Percentiles rank a stretch among this genome's conserved stretches.
These are phyloP conservation scores for Deilephila porcellus DNA, from an alignment of 2,888 invertebrate genomes.

Conservation along the genomic window DNA sequence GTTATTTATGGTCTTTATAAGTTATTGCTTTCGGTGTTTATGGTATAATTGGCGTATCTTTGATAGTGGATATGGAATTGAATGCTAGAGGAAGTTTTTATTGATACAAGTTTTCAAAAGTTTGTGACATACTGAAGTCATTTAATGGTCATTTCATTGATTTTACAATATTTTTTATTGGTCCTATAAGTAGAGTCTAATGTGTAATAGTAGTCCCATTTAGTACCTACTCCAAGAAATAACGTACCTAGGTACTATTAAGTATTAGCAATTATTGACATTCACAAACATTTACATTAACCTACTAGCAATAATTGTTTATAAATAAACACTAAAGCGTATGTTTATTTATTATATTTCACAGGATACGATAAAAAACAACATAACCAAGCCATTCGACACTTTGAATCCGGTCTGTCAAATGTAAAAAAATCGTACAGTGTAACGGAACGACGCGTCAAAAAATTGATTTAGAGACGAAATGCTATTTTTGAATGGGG, in stretches of 20 bases:
- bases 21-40: constrained; percentile 19
- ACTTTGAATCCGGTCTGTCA: constrained; percentile 76
- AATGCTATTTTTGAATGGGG: constrained; percentile 43
- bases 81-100: not conserved
- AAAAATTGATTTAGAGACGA: constrained; percentile 77
- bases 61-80: not conserved
- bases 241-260: not conserved
- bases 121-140: no score
- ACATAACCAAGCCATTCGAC: constrained; percentile 65
- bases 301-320: constrained; percentile 23
- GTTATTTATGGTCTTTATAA: constrained; percentile 30
- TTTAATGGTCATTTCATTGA: no score
- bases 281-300: constrained; percentile 14
- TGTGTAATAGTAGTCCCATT: no score
- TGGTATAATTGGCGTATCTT: constrained; percentile 9
- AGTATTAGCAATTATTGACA: not conserved
- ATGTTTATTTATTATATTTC: constrained; percentile 36
- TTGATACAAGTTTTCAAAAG: no score
- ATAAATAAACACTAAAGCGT: constrained; percentile 19
- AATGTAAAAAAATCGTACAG: constrained; percentile 68
- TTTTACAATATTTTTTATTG: no score
- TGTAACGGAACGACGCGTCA: constrained; percentile 72
- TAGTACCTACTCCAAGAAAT: no score
- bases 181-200: no score
- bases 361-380: constrained; percentile 63